Evolutionary conservation across 2,797 vertebrate genomes (phyloP).

Genomic region (Sciurus carolinensis): DNA sequence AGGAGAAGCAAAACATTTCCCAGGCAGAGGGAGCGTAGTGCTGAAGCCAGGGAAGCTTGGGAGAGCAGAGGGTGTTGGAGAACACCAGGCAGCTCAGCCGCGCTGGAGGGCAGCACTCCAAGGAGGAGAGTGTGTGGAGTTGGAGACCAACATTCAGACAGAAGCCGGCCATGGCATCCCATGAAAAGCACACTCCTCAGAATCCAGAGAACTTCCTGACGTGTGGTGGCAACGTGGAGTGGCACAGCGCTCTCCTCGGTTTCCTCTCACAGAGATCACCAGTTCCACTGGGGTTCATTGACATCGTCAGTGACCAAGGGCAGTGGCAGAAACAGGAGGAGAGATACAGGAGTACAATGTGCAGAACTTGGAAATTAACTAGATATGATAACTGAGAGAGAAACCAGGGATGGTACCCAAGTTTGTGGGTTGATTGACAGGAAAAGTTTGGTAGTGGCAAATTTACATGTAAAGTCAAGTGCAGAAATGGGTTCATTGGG

Average conservation of each 20-base stretch:
- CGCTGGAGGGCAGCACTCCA: fast-evolving
- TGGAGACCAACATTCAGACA: fast-evolving
- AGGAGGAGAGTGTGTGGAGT: neutral
- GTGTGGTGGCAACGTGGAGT: fast-evolving
- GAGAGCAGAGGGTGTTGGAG: neutral
- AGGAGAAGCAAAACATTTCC: neutral
- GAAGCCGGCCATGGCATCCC: too few species aligned
- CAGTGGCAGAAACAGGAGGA: neutral
- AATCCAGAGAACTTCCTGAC: fast-evolving
- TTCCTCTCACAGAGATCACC: fast-evolving
- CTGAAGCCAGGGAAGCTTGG: neutral
- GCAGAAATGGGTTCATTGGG: neutral
- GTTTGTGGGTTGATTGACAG: neutral
- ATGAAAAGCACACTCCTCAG: fast-evolving
- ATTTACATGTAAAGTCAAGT: neutral
- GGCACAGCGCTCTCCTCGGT: fast-evolving
- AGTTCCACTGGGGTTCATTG: fast-evolving
- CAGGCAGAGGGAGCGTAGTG: neutral
- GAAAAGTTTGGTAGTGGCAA: neutral
- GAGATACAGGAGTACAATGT: neutral
- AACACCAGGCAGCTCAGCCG: neutral
- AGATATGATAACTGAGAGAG: neutral
- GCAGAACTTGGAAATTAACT: neutral
- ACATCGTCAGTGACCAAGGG: fast-evolving
- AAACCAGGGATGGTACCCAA: neutral